These are phyloP conservation scores for Megalurothrips usitatus DNA, from an alignment of 2,888 invertebrate genomes.

Conservation along the genomic window DNA sequence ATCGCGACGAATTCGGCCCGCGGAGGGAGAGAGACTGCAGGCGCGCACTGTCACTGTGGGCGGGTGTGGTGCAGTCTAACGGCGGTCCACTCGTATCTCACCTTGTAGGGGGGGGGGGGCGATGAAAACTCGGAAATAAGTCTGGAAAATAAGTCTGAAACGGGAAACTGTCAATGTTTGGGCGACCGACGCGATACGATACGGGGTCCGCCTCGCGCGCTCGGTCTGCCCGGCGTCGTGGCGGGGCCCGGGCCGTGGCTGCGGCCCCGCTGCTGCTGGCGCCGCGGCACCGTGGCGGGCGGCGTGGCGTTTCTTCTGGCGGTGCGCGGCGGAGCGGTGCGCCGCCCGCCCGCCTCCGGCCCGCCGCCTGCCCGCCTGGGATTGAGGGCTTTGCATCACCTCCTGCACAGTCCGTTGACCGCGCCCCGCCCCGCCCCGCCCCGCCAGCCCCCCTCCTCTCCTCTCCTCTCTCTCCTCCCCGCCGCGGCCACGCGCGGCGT, in stretches of 20 bases:
- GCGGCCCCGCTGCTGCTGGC: neutral
- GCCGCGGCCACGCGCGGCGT: neutral
- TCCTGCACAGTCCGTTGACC: constrained; percentile 1
- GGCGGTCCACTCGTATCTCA: neutral
- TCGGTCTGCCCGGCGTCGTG: too few relatives aligned
- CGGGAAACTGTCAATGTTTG: constrained; percentile 9
- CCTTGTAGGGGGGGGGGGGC: too few relatives aligned
- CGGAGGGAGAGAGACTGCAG: neutral
- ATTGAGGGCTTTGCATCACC: neutral
- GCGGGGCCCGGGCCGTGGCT: neutral
- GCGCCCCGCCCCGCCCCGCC: neutral
- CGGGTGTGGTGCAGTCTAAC: too few relatives aligned
- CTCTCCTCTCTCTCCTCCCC: too few relatives aligned
- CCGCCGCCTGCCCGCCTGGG: too few relatives aligned
- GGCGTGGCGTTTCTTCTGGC: neutral
- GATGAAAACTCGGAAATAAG: too few relatives aligned
- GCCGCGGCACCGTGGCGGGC: neutral
- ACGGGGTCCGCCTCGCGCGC: too few relatives aligned
- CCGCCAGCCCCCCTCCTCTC: neutral
- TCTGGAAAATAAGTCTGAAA: too few relatives aligned
- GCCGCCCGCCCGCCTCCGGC: neutral
- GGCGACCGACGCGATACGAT: too few relatives aligned
- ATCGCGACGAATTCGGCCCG: neutral
- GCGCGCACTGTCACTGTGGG: too few relatives aligned
- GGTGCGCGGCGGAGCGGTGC: neutral